Evolutionary conservation across 2,797 vertebrate species (phyloP), one percentile per base, ranked within the genome.

Genomic region (Rhadinocentrus ornatus): DNA sequence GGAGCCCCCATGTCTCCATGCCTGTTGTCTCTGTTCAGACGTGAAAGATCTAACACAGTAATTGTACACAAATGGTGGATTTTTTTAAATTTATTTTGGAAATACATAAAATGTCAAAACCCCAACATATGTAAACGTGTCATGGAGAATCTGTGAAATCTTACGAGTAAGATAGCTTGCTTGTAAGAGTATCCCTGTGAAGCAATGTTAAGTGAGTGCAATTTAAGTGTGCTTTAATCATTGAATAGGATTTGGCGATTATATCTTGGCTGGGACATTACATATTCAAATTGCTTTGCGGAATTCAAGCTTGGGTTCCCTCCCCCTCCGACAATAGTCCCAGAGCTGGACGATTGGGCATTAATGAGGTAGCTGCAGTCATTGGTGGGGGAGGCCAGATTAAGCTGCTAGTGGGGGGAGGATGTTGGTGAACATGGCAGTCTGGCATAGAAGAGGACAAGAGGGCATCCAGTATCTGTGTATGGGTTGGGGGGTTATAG

Each of bases 241-340:
- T 69, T 73, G 73, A 91, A 90, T 87, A 41, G 88, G 88, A 91
- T 93, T 93, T 90, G 87, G 87, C 85, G 90, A 92, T 93, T 90
- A 88, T 91, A 91, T 93, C 89, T 87, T 69, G 73, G 84, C 84
- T 89, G 84, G 84, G 84, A 83, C 84, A 90, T 94, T 93, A 91
- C 81, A 94, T 93, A 94, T 94, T 94, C 89, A 94, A 94, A 95
- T 93, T 93, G 91, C 85, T 89, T 90, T 86, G 84, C 73, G 54
- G 87, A 92, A 91, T 90, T 84, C 81, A 73, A 83, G 86, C 86
- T 76, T 35, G 66, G 71, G 73, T 80, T 85, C 86, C 91, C 87
- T 89, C 87, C 89, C 90, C 88, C 85, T 87, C 84, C 26, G 70
- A 91, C 91, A 90, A 87, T 74, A 82, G 89, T 89, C 82, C 84